phyloP scores from a whole-genome alignment of 64 coral and sea anemone species.

The Stichodactyla mertensii region DNA sequence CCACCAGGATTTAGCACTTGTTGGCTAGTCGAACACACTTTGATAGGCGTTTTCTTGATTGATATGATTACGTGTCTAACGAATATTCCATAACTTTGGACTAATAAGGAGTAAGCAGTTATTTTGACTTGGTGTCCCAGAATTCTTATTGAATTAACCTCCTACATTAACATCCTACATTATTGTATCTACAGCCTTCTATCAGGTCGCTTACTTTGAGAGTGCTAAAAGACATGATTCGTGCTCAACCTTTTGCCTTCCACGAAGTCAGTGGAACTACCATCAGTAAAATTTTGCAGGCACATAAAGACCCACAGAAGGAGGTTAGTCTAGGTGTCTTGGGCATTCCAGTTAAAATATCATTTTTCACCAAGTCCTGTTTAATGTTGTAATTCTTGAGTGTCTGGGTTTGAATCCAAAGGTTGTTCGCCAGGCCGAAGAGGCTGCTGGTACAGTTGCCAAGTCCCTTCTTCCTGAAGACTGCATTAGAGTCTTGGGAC shows the following conservation, averaged over 20 bases:
- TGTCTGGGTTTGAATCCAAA: neutral
- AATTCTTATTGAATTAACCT: no score
- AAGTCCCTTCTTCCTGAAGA: constrained; percentile 70
- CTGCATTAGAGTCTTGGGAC: constrained; percentile 73
- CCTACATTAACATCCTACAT: neutral
- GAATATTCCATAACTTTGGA: no score
- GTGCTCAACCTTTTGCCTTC: constrained; percentile 80
- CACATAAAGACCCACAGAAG: constrained; percentile 92
- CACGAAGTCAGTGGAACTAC: constrained; percentile 52
- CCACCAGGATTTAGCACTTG: no score
- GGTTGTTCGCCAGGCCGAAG: constrained; percentile 89
- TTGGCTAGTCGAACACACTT: no score
- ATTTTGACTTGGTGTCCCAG: no score
- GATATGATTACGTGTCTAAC: no score
- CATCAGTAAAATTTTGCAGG: constrained; percentile 71
- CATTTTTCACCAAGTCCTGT: no score
- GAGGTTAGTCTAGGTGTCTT: constrained; percentile 42
- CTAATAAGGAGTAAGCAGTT: no score
- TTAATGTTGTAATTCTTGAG: neutral
- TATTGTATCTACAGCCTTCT: constrained; percentile 35
- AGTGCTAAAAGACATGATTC: constrained; percentile 86
- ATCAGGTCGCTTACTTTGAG: constrained; percentile 71
- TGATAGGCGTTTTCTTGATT: no score
- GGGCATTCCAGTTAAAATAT: neutral
- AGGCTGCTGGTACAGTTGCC: constrained; percentile 83